phyloP scores from a whole-genome alignment of 2,888 invertebrate genomes.

The Lepidocyrtinus sp. region DNA sequence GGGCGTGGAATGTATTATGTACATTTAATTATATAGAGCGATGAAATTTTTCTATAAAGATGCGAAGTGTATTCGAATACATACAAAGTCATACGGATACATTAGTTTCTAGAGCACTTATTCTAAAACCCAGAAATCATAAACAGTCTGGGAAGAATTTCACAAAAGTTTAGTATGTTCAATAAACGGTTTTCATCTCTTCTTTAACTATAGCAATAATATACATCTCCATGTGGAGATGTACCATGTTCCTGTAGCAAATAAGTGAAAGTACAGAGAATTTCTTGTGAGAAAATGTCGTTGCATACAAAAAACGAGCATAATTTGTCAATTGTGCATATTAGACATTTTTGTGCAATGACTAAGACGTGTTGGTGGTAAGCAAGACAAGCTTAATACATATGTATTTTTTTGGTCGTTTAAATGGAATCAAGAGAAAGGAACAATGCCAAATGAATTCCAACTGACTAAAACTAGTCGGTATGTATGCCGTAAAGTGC shows the following conservation, averaged over 20 bases:
- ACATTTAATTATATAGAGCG: constrained; percentile 15
- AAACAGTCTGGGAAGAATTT: neutral
- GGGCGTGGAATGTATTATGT: neutral
- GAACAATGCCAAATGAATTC: constrained; percentile 30
- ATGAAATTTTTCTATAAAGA: neutral
- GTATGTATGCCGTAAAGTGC: neutral
- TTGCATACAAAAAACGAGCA: neutral
- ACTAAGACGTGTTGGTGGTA: neutral
- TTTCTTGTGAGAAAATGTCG: neutral
- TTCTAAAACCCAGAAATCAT: neutral
- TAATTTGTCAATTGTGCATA: neutral
- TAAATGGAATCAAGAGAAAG: constrained; percentile 22
- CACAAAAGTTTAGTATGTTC: too few species aligned
- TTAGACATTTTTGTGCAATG: neutral
- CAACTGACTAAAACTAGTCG: too few species aligned
- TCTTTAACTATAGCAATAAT: too few species aligned
- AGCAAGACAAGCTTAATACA: neutral
- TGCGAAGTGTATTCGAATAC: neutral
- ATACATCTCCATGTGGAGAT: too few species aligned
- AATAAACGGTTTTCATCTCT: too few species aligned
- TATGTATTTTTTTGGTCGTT: neutral
- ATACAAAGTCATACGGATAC: neutral
- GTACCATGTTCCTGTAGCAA: too few species aligned
- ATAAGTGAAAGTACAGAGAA: too few species aligned
- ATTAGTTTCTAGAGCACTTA: neutral